Conservation (phyloP, 2,888 invertebrate genomes). For the Drosophila greeni region DNA sequence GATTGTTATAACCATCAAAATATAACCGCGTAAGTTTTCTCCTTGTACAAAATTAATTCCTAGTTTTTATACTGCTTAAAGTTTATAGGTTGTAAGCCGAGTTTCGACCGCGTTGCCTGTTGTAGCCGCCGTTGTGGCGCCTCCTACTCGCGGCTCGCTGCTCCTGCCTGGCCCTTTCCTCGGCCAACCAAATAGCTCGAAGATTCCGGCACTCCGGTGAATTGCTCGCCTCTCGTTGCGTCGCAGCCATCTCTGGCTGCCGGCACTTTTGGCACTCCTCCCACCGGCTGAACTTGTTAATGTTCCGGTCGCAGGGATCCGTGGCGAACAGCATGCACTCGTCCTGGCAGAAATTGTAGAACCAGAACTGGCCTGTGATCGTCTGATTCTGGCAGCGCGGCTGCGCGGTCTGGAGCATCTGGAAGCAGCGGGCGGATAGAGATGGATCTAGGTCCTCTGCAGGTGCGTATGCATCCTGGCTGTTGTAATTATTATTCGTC, state of each 20-base stretch:
- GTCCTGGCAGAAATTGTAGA: slow-evolving; percentile 71
- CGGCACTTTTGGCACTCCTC: slow-evolving; percentile 68
- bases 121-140: slow-evolving; percentile 22
- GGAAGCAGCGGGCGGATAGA: slow-evolving; percentile 58
- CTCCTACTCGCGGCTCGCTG: slow-evolving; percentile 16
- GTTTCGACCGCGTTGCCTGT: slow-evolving; percentile 27
- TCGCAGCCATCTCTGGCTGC: slow-evolving; percentile 33
- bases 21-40: neutral
- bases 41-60: neutral
- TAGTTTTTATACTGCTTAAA: slow-evolving; percentile 1
- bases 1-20: neutral
- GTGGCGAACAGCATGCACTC: slow-evolving; percentile 71
- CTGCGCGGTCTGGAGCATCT: slow-evolving; percentile 51
- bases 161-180: slow-evolving; percentile 27
- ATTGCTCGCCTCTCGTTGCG: slow-evolving; percentile 35
- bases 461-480: slow-evolving; percentile 81
- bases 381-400: slow-evolving; percentile 51
- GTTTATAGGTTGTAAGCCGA: neutral
- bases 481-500: slow-evolving; percentile 28
- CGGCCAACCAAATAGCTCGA: slow-evolving; percentile 23
- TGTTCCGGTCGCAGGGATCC: slow-evolving; percentile 69
- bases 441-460: slow-evolving; percentile 24
- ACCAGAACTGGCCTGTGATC: slow-evolving; percentile 78
- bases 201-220: slow-evolving; percentile 47
- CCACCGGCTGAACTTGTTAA: slow-evolving; percentile 66